These are phyloP conservation scores for Etheostoma nigrum DNA, from an alignment of 2,797 vertebrate genomes.

Conservation along the genomic window DNA sequence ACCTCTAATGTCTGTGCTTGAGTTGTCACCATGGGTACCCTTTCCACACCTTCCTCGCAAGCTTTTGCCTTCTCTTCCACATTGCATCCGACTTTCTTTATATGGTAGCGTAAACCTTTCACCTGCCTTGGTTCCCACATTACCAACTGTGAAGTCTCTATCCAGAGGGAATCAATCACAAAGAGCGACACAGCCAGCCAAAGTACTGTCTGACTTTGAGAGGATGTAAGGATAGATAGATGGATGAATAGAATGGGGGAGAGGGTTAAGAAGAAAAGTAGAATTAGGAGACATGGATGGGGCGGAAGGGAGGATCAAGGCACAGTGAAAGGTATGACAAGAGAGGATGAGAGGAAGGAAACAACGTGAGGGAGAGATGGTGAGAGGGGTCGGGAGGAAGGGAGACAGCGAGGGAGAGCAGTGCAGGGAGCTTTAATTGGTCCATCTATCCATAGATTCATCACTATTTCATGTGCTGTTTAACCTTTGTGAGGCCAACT, in stretches of 20 bases:
- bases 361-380: conserved; percentile 35
- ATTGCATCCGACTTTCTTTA: conserved; percentile 32
- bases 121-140: conserved; percentile 83
- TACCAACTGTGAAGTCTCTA: conserved; percentile 78
- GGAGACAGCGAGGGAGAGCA: conserved; percentile 5
- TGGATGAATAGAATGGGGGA: conserved; percentile 25
- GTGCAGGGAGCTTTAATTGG: conserved; percentile 88
- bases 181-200: conserved; percentile 42
- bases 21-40: not conserved
- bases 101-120: conserved; percentile 75
- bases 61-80: conserved; percentile 20
- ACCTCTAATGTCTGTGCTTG: not conserved
- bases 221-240: conserved; percentile 34
- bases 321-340: conserved; percentile 59
- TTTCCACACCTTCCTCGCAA: conserved; percentile 19
- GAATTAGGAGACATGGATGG: conserved; percentile 43
- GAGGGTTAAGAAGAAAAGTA: conserved; percentile 41
- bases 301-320: conserved; percentile 60
- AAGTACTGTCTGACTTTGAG: conserved; percentile 40
- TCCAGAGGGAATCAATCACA: conserved; percentile 84
- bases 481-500: conserved; percentile 87
- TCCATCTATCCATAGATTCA: conserved; percentile 82
- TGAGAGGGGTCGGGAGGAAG: conserved; percentile 15
- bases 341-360: conserved; percentile 48
- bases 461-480: conserved; percentile 87